phyloP scores from a whole-genome alignment of 2,113 vertebrate species.

The Erythrolamprus reginae region DNA sequence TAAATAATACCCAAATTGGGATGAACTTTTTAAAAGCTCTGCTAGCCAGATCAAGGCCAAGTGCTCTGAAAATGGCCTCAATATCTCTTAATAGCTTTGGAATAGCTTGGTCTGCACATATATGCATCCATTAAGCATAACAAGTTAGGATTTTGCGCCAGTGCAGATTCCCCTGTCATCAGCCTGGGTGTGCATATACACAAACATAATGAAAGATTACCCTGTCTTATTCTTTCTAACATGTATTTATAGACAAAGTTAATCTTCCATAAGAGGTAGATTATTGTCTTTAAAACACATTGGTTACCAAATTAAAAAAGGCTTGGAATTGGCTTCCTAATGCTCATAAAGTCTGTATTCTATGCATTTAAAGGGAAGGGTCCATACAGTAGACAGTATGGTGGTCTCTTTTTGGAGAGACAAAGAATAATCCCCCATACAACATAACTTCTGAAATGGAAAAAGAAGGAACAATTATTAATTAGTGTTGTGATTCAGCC shows the following conservation, averaged over 20 bases:
- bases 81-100: background rate
- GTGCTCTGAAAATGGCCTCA: background rate
- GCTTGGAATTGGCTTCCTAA: background rate
- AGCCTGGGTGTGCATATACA: background rate
- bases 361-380: background rate
- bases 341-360: background rate
- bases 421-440: background rate
- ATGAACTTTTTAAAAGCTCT: background rate
- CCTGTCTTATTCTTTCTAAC: background rate
- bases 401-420: background rate
- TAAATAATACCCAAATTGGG: background rate
- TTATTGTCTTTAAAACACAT: background rate
- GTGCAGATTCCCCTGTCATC: background rate
- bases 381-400: background rate
- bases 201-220: background rate
- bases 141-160: background rate
- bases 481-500: no score
- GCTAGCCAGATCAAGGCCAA: background rate
- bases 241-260: background rate
- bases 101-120: background rate
- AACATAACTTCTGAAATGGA: background rate
- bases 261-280: background rate
- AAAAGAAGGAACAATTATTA: background rate
- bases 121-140: background rate
- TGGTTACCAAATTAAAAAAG: background rate